Conservation (phyloP, 2,888 invertebrate genomes). For the Tigriopus californicus region DNA sequence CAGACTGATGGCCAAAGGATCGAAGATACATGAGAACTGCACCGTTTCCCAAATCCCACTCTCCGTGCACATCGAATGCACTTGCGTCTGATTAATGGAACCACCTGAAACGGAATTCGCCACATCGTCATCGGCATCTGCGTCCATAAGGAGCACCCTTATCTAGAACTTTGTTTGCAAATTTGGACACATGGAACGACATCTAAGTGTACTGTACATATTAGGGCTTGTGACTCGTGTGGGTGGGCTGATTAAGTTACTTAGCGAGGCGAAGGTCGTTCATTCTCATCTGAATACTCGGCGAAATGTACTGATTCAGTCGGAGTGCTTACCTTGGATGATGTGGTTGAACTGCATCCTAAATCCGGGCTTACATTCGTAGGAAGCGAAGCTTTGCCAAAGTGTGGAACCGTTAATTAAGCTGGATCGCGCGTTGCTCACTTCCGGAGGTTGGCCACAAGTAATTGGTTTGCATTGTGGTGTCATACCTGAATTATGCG, state of each 20-base stretch:
- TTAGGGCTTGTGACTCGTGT: too few species aligned
- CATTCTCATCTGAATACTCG: constrained; percentile 11
- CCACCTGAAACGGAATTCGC: constrained; percentile 7
- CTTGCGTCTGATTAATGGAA: constrained; percentile 18
- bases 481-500: neutral
- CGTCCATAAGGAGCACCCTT: too few species aligned
- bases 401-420: constrained; percentile 21
- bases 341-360: neutral
- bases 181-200: too few species aligned
- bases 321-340: too few species aligned
- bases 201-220: too few species aligned
- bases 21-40: constrained; percentile 20
- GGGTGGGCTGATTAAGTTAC: too few species aligned
- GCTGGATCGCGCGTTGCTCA: constrained; percentile 20
- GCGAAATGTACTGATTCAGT: neutral
- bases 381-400: constrained; percentile 21
- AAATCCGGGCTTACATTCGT: constrained; percentile 21
- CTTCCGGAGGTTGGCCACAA: constrained; percentile 20
- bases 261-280: too few species aligned
- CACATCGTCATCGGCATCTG: too few species aligned
- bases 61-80: constrained; percentile 18
- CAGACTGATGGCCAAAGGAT: constrained; percentile 13
- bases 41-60: constrained; percentile 20
- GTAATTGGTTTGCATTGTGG: constrained; percentile 18
- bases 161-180: too few species aligned